These are phyloP conservation scores for Oreochromis spilurus DNA, from an alignment of 2,113 vertebrate species.

Conservation along the genomic window DNA sequence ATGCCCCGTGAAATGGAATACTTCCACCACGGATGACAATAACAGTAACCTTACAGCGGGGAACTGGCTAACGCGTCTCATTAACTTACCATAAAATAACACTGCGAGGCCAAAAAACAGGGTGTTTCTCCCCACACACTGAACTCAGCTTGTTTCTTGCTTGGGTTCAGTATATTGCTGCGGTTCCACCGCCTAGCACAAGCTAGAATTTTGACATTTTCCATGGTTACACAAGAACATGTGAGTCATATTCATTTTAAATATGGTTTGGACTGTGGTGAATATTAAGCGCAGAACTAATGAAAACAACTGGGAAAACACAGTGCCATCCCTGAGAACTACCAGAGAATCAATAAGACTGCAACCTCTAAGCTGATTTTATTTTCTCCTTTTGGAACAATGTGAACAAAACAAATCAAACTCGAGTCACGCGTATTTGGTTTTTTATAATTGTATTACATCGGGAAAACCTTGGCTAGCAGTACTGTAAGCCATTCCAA, in stretches of 20 bases:
- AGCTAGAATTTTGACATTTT: slow-evolving; percentile 33
- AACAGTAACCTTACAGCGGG: neutral
- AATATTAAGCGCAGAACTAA: slow-evolving; percentile 31
- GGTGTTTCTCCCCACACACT: slow-evolving; percentile 46
- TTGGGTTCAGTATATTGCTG: slow-evolving; percentile 34
- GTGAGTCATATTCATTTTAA: slow-evolving; percentile 49
- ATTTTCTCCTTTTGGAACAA: slow-evolving; percentile 10
- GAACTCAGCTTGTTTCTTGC: slow-evolving; percentile 29
- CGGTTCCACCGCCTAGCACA: neutral
- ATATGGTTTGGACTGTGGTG: slow-evolving; percentile 12
- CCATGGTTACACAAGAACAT: slow-evolving; percentile 34
- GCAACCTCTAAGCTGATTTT: slow-evolving; percentile 2
- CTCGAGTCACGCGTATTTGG: slow-evolving; percentile 4
- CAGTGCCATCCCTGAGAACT: neutral
- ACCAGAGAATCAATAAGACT: slow-evolving; percentile 27
- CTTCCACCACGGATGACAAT: slow-evolving; percentile 24
- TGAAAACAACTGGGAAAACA: slow-evolving; percentile 44
- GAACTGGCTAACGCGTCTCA: slow-evolving; percentile 30
- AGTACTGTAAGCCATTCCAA: neutral
- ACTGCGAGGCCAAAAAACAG: slow-evolving; percentile 31
- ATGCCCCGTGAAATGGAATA: neutral
- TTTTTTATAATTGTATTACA: slow-evolving; percentile 12
- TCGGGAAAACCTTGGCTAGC: neutral
- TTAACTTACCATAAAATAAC: slow-evolving; percentile 54
- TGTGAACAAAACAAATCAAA: slow-evolving; percentile 40